Evolutionary conservation across 2,797 vertebrate genomes (phyloP), one percentile per base, ranked within the genome.

Genomic region (Acrocephalus scirpaceus): DNA sequence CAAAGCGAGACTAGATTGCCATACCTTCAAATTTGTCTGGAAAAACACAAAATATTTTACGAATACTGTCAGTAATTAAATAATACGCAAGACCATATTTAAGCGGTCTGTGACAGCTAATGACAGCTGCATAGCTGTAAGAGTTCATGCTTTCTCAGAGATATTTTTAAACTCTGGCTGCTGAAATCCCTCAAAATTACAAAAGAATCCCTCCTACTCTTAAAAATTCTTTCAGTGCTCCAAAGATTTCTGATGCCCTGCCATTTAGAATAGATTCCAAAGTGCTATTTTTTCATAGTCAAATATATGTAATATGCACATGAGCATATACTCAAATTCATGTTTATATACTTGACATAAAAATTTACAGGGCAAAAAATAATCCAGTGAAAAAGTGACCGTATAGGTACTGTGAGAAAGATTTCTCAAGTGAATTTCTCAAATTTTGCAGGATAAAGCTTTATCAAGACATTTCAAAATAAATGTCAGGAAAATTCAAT

Each of bases 91-190:
- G 36, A 73, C 36, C n/a, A 36, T 58, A 72, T 82, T 87, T 89
- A 85, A 66, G 36, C 20, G 15, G 54, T n/a, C 66, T 92, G 27
- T 86, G 80, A 90, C 67, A 86, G 80, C 34, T 74, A 86, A 90
- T 74, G 76, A 84, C 73, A 80, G 69, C 57, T 78, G 60, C 61
- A 67, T 14, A 83, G 45, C 60, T 87, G 27, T 65, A 69, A 76
- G 29, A 56, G 30, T 40, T 91, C 60, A 66, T 81, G 34, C 16
- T 22, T 72, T 65, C 45, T 65, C 54, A 65, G 50, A 80, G 22
- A n/a, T 78, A 83, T 84, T 90, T 93, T 78, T 92, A 61, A 65
- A 92, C 16, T 64, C 36, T 74, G 47, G 44, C 10, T 84, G 34
- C 23, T 74, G 47, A 81, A 94, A 75, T 74, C 38, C 34, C 38